These are phyloP conservation scores for Semaprochilodus insignis DNA, from an alignment of 2,797 vertebrate species.

Conservation along the genomic window DNA sequence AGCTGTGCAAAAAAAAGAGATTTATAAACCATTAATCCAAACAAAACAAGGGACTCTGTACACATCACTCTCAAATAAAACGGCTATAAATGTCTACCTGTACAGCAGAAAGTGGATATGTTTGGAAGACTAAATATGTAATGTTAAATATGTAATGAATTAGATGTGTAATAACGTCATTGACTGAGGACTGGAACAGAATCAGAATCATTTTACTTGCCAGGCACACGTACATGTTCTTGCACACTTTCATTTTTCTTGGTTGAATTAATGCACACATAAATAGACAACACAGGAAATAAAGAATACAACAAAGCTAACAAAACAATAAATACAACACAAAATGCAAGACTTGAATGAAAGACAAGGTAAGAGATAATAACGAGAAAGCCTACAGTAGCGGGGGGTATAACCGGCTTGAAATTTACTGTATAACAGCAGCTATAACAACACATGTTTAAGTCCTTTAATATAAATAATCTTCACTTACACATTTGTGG, in stretches of 20 bases:
- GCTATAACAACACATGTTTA: too few species aligned
- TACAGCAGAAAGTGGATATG: too few species aligned
- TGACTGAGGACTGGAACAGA: neutral
- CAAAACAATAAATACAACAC: neutral
- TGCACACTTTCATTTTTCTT: neutral
- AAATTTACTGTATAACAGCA: too few species aligned
- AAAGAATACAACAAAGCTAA: neutral
- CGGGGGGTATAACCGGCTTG: too few species aligned
- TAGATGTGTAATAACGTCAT: too few species aligned
- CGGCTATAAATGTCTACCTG: neutral
- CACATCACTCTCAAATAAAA: neutral
- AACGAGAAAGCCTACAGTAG: too few species aligned
- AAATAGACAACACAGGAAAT: neutral
- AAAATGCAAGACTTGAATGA: neutral
- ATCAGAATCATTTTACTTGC: neutral
- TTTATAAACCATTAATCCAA: neutral
- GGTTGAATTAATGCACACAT: neutral
- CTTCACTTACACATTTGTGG: too few species aligned
- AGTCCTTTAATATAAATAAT: too few species aligned
- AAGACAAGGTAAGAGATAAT: neutral
- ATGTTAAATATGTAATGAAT: too few species aligned
- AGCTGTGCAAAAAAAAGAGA: conserved; percentile 63
- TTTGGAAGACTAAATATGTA: too few species aligned
- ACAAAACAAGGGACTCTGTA: neutral
- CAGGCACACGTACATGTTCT: neutral